These are phyloP conservation scores for Oligia strigilis DNA, from an alignment of 2,888 invertebrate genomes.

Conservation along the genomic window DNA sequence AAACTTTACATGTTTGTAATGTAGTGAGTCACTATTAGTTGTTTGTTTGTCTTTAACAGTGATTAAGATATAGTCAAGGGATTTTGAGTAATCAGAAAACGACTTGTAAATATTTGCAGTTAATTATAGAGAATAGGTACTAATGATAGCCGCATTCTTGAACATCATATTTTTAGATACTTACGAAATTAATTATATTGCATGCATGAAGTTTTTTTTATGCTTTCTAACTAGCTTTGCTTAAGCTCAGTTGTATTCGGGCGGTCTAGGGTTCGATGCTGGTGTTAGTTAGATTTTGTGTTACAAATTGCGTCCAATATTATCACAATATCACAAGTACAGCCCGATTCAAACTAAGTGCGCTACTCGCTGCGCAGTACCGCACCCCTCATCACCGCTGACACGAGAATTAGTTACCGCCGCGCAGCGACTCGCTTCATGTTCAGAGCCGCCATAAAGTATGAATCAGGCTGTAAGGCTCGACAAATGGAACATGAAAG, in stretches of 20 bases:
- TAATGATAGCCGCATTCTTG: conserved; percentile 21
- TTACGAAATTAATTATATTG: background rate
- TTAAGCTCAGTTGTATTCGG: background rate
- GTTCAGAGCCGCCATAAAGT: too few species aligned
- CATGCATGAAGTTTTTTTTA: background rate
- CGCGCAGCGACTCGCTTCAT: too few species aligned
- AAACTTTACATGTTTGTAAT: conserved; percentile 57
- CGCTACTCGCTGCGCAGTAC: background rate
- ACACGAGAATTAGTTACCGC: too few species aligned
- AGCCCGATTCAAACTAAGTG: background rate
- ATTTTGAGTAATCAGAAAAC: conserved; percentile 48
- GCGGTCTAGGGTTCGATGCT: background rate
- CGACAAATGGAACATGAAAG: too few species aligned
- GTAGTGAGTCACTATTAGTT: conserved; percentile 50
- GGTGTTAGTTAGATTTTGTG: background rate
- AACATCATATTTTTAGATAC: conserved; percentile 5
- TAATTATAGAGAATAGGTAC: conserved; percentile 52
- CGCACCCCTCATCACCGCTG: too few species aligned
- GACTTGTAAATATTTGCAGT: conserved; percentile 51
- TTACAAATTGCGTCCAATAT: background rate
- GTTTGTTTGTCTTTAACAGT: conserved; percentile 45
- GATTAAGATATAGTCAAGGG: conserved; percentile 49
- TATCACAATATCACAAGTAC: background rate
- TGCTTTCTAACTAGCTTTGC: background rate
- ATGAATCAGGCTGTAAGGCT: too few species aligned